Evolutionary conservation across 2,888 invertebrate species (phyloP), one percentile per base, ranked within the genome.

Genomic region (Caenorhabditis imperialis): DNA sequence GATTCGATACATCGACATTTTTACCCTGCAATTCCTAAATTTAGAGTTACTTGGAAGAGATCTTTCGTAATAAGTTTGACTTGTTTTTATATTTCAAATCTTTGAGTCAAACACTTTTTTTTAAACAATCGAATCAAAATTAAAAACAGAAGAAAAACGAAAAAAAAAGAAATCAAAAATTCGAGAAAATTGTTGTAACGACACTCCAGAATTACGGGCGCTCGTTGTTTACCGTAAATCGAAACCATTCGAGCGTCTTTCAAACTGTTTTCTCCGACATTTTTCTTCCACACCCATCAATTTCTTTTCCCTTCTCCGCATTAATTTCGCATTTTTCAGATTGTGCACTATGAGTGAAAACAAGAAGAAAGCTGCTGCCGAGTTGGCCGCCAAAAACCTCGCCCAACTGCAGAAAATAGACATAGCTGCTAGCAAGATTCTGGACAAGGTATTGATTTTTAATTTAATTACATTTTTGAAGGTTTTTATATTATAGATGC

Each of bases 381-480:
- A 71, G 35, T 30, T 78, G 37, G 78, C 69, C 7, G 77, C 77
- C 1, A 79, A 78, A 47, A 82, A 83, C 40, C 73, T 85, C 8
- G 54, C 50, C 16, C 78, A 77, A 45, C 81, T 85, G 10, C 82
- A 78, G 45, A 78, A 77, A 42, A 82, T 84, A 53, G 85, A 85
- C 63, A 79, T 82, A 3, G 82, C 82, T 25, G 85, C 84, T 5
- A 71, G 61, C 47, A 61, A 72, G 38, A 80, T 85, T 45, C 27
- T 85, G 10, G 82, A 81, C 30, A 81, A 79, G 67, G 82, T 82
- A 20, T 30, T 6, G 7, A 30, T n/a, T n/a, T n/a, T n/a, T n/a
- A n/a, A 22, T 22, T 3, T 3, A 35, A 42, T 2, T 53, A 33
- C 18, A 30, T n/a, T 12, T 1, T 38, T 14, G 0, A 12, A 47